Percentiles rank a stretch among this genome's conserved stretches.
phyloP scores from a whole-genome alignment of 2,797 vertebrate species.

The Pempheris klunzingeri region DNA sequence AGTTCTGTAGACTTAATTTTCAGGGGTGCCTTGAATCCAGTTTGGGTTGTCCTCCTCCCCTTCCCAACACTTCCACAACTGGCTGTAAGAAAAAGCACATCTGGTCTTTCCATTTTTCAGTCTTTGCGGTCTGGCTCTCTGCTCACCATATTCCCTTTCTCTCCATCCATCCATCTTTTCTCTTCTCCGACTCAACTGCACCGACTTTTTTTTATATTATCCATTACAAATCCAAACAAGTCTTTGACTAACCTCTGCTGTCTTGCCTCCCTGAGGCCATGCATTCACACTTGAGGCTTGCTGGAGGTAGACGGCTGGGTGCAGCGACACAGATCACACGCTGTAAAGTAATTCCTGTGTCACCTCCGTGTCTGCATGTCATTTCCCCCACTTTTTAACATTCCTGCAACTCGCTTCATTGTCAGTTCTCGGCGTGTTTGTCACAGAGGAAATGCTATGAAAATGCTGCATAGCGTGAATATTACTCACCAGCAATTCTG shows the following conservation, averaged over 20 bases:
- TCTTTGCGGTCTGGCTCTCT: constrained; percentile 44
- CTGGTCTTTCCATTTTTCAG: constrained; percentile 50
- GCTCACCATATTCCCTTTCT: constrained; percentile 16
- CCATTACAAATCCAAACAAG: constrained; percentile 24
- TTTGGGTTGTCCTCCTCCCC: background rate
- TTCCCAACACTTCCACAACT: constrained; percentile 3
- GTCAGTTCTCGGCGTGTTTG: background rate
- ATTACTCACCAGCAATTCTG: constrained; percentile 7
- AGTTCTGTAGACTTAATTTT: background rate
- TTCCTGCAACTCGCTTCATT: constrained; percentile 18
- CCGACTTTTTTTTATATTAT: background rate
- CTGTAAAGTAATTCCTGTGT: constrained; percentile 41
- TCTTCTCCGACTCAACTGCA: background rate
- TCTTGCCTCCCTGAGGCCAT: constrained; percentile 2
- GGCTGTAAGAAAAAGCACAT: constrained; percentile 44
- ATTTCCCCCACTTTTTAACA: constrained; percentile 19
- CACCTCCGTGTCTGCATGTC: constrained; percentile 23
- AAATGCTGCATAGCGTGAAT: constrained; percentile 5
- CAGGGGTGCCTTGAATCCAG: background rate
- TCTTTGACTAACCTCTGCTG: constrained; percentile 31
- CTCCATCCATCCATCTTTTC: background rate
- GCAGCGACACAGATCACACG: constrained; percentile 26
- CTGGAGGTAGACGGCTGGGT: background rate
- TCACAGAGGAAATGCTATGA: constrained; percentile 17
- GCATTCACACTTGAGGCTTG: background rate